Evolutionary conservation across 2,797 vertebrate species (phyloP).

Genomic region (Propithecus perrieri): DNA sequence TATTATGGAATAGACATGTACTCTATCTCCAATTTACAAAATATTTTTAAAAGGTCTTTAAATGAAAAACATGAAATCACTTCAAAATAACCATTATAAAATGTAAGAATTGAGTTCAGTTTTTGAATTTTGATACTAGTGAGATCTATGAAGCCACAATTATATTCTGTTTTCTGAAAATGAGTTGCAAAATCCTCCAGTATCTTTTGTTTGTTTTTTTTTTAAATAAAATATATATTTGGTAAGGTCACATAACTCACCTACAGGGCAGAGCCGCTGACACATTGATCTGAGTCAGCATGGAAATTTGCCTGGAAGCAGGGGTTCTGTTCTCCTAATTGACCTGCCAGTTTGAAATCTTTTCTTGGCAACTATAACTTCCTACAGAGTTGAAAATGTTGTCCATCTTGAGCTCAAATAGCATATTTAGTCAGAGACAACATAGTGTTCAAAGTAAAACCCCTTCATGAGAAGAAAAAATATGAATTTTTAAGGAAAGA

Average conservation of each 20-base stretch:
- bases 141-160: background rate
- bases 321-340: conserved; percentile 49
- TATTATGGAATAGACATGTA: background rate
- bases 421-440: conserved; percentile 50
- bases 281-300: background rate
- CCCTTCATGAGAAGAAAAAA: background rate
- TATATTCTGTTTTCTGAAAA: background rate
- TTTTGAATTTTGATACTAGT: background rate
- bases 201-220: background rate
- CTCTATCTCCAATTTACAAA: background rate
- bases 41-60: background rate
- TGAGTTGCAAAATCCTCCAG: background rate
- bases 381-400: conserved; percentile 50
- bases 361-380: conserved; percentile 45
- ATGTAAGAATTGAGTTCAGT: background rate
- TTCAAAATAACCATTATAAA: background rate
- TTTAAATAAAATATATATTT: conserved; percentile 16
- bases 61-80: background rate
- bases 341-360: conserved; percentile 57
- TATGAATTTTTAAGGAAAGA: conserved; percentile 2
- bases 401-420: conserved; percentile 30
- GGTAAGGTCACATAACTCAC: background rate
- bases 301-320: conserved; percentile 47
- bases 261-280: background rate
- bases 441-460: conserved; percentile 5